phyloP scores from a whole-genome alignment of 2,113 vertebrate genomes.

The Bolborhynchus lineola region DNA sequence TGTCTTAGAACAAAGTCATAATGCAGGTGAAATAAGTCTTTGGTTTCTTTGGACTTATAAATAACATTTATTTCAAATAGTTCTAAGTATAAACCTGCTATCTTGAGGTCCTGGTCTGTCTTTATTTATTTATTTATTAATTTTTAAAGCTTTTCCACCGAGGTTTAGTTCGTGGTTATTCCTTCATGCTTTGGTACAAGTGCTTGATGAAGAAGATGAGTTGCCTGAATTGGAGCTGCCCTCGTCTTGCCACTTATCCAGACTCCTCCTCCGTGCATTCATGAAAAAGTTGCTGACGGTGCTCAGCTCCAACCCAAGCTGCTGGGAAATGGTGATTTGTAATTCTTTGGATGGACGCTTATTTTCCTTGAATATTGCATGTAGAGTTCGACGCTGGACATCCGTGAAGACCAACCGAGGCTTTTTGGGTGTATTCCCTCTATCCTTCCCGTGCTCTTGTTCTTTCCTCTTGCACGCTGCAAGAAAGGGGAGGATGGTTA shows the following conservation, averaged over 20 bases:
- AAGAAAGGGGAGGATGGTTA: constrained; percentile 61
- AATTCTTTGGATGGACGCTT: constrained; percentile 99
- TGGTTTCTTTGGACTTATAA: constrained; percentile 99
- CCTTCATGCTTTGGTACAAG: constrained; percentile 99
- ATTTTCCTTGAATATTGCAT: constrained; percentile 99
- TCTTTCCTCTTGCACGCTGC: constrained; percentile 98
- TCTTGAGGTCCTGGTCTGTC: constrained; percentile 85
- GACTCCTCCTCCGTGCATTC: constrained; percentile 96
- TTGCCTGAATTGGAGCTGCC: constrained; percentile 86
- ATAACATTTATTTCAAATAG: constrained; percentile 91
- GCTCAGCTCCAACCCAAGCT: constrained; percentile 96
- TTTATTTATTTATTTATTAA: constrained; percentile 74
- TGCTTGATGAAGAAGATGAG: constrained; percentile 87
- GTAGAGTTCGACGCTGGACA: constrained; percentile 97
- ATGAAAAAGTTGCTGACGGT: constrained; percentile 99
- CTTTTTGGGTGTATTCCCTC: constrained; percentile 92
- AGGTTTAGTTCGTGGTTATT: constrained; percentile 82
- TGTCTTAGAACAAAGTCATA: constrained; percentile 88
- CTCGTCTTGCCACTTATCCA: constrained; percentile 99
- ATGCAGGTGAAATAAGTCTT: constrained; percentile 96
- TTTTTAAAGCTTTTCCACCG: constrained; percentile 84
- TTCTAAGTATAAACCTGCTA: constrained; percentile 96
- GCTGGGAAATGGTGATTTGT: constrained; percentile 98
- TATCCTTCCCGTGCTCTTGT: constrained; percentile 92
- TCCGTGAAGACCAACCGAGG: constrained; percentile 98